Percentiles rank a stretch among this genome's conserved stretches.
phyloP scores from a whole-genome alignment of 2,888 invertebrate species.

The Drosophila borborema region DNA sequence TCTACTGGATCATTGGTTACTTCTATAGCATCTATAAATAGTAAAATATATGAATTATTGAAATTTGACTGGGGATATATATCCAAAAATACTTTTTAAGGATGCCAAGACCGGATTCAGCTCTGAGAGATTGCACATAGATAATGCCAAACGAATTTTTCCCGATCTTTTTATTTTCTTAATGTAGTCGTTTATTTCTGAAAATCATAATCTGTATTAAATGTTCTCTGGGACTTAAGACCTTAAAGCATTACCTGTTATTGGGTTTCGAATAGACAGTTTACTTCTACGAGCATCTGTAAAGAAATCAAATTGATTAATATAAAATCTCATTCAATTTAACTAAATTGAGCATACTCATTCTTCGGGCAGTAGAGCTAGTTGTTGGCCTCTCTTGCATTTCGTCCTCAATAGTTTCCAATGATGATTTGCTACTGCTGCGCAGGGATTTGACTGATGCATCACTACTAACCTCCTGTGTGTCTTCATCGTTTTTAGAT shows the following conservation, averaged over 20 bases:
- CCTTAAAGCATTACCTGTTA: slow-evolving; percentile 8
- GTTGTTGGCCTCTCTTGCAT: slow-evolving; percentile 2
- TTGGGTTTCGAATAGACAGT: background rate
- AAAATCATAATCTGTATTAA: background rate
- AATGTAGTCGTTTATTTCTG: slow-evolving; percentile 56
- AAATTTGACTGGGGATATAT: background rate
- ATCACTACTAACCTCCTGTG: background rate
- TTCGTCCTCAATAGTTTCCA: background rate
- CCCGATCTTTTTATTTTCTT: slow-evolving; percentile 31
- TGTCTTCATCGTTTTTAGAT: background rate
- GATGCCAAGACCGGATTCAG: slow-evolving; percentile 16
- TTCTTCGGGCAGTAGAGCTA: background rate
- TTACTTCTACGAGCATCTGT: slow-evolving; percentile 11
- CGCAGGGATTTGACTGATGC: background rate
- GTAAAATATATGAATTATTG: background rate
- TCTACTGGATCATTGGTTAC: slow-evolving; percentile 44
- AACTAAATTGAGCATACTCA: slow-evolving; percentile 14
- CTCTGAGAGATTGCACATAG: slow-evolving; percentile 55
- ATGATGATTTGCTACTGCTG: background rate
- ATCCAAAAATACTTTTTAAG: slow-evolving; percentile 30
- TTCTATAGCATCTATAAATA: slow-evolving; percentile 41
- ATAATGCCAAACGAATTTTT: slow-evolving; percentile 51
- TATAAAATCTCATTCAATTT: background rate
- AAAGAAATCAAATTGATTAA: background rate
- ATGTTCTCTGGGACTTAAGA: background rate